Percentiles rank a stretch among this genome's conserved stretches.
Evolutionary conservation across 2,888 invertebrate genomes (phyloP).

Genomic region (Hypena proboscidalis): DNA sequence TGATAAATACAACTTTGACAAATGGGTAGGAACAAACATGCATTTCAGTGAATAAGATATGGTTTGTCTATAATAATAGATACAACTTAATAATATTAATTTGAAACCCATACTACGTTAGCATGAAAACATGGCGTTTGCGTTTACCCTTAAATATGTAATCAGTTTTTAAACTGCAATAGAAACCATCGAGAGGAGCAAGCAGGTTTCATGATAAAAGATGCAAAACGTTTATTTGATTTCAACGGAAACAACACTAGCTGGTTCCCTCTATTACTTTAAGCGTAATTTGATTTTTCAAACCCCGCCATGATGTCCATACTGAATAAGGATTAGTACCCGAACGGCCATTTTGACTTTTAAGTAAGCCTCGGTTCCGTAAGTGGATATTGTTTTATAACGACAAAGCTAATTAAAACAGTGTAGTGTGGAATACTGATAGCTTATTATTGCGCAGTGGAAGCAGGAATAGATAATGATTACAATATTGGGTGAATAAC

Average conservation of each 20-base stretch:
- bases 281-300: slow-evolving; percentile 8
- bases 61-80: no score
- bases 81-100: no score
- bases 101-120: no score
- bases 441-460: not conserved
- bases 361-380: slow-evolving; percentile 2
- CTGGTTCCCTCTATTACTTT: not conserved
- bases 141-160: no score
- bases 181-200: slow-evolving; percentile 14
- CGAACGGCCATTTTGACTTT: slow-evolving; percentile 4
- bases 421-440: slow-evolving; percentile 4
- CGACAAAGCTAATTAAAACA: slow-evolving; percentile 8
- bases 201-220: slow-evolving; percentile 20
- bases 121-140: no score
- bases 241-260: slow-evolving; percentile 1
- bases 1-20: no score
- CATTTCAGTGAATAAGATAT: no score
- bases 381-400: slow-evolving; percentile 12
- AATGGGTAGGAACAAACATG: no score
- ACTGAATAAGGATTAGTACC: slow-evolving; percentile 9
- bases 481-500: no score
- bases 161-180: slow-evolving; percentile 36
- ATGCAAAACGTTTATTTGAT: slow-evolving; percentile 14
- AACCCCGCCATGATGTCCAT: not conserved
- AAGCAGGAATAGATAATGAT: no score